Evolutionary conservation across 2,888 invertebrate species (phyloP).

Genomic region (Troides oblongomaculatus): DNA sequence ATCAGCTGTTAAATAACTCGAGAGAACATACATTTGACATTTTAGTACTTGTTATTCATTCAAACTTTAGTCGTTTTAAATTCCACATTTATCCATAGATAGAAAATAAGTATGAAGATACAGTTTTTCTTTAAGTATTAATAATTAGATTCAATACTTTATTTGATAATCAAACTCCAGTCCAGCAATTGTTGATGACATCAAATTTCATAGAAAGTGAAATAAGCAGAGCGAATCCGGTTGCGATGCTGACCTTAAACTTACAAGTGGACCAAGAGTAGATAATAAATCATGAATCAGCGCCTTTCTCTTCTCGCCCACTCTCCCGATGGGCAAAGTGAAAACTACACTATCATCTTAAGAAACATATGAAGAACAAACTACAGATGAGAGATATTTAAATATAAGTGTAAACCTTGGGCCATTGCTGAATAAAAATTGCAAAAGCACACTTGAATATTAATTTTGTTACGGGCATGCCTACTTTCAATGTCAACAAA

Average conservation of each 20-base stretch:
- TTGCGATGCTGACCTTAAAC: slow-evolving; percentile 61
- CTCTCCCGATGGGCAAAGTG: slow-evolving; percentile 14
- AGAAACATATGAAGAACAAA: not conserved
- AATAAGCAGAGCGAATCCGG: slow-evolving; percentile 52
- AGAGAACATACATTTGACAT: too few relatives aligned
- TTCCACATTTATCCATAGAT: too few relatives aligned
- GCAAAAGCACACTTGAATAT: slow-evolving; percentile 1
- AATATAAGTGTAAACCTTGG: not conserved
- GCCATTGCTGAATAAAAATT: not conserved
- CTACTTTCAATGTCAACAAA: not conserved
- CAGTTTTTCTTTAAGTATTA: too few relatives aligned
- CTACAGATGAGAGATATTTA: not conserved
- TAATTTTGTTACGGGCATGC: not conserved
- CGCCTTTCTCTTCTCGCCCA: slow-evolving; percentile 47
- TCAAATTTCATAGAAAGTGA: slow-evolving; percentile 56
- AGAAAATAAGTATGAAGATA: too few relatives aligned
- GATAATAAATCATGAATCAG: slow-evolving; percentile 32
- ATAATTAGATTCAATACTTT: too few relatives aligned
- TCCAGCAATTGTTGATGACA: not conserved
- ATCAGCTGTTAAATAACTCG: too few relatives aligned
- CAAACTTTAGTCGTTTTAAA: too few relatives aligned
- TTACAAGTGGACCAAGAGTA: slow-evolving; percentile 37
- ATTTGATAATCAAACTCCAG: too few relatives aligned
- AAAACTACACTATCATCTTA: slow-evolving; percentile 4
- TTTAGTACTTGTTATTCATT: too few relatives aligned